These are phyloP conservation scores for Pseudotriccus pelzelni DNA, from an alignment of 2,797 vertebrate species.

Conservation along the genomic window DNA sequence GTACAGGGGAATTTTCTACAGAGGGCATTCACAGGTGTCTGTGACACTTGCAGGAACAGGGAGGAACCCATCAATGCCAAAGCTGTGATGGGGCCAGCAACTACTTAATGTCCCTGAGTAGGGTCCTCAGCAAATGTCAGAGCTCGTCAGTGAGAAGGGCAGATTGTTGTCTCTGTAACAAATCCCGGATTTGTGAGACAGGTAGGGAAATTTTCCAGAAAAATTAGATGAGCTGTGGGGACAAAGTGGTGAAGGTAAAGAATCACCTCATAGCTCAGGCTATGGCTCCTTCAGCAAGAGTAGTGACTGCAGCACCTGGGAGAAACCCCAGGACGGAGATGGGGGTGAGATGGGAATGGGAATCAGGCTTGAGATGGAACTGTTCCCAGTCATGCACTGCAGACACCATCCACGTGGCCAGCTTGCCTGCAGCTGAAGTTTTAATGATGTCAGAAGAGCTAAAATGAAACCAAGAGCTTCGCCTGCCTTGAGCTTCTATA, in stretches of 20 bases:
- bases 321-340: not conserved
- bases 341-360: not conserved
- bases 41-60: not conserved
- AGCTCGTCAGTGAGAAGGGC: not conserved
- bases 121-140: not conserved
- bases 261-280: not conserved
- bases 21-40: not conserved
- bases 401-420: not conserved
- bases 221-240: not conserved
- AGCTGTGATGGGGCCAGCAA: not conserved
- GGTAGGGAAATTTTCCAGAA: not conserved
- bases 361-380: not conserved
- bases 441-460: not conserved
- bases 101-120: not conserved
- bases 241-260: not conserved
- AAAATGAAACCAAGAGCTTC: not conserved
- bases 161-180: not conserved
- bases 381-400: accelerated
- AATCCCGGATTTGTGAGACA: not conserved
- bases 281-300: not conserved
- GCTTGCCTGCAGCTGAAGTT: not conserved
- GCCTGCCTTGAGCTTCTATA: not conserved
- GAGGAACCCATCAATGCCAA: not conserved
- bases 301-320: not conserved
- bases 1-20: not conserved